Evolutionary conservation across 2,113 vertebrate genomes (phyloP), one percentile per base, ranked within the genome.

Genomic region (Pteropus alecto): DNA sequence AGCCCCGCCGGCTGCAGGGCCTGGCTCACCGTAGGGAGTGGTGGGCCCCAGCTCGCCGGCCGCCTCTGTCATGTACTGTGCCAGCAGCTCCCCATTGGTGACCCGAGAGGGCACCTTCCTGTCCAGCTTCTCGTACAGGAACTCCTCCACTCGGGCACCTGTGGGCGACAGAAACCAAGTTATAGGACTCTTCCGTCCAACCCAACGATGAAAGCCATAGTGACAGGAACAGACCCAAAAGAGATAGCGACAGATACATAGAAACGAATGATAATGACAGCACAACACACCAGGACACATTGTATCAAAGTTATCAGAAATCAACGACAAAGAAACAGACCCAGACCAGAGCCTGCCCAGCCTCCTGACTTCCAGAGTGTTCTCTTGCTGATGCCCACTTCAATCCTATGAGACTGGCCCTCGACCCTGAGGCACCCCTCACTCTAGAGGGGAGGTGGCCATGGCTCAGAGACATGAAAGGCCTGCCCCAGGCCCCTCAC

Each of bases 41-140:
- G 98, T 98, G 26, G 99, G 97, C 5, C 99, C 99, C 97, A 99
- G 99, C 85, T 99, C 99, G 0, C 98, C 98, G 38, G 99, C 99
- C 3, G 99, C 99, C 41, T 99, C 99, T 2, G 99, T 95, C 99
- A 99, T 99, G 90, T 99, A 99, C 96, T 99, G 99, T 8, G 99
- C 99, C 98, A 99, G 98, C 93, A 99, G 98, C 97, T 99, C 99
- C 60, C 98, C 99, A 0, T 99, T 99, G 92, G 99, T 99, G 93
- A 99, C 98, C 74, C 99, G 98, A 1, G 99, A 99, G 1, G 99
- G 99, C 6, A 99, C 98, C 98, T 99, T 99, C 96, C 99, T 98
- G 97, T 99, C 99, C 19, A 99, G 98, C 98, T 99, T 99, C 96
- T 99, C 99, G 5, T 99, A 99, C 30, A 99, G 99, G 98, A 99